phyloP scores from a whole-genome alignment of 1,140 invertebrate species.

The Solenopsis fugax region DNA sequence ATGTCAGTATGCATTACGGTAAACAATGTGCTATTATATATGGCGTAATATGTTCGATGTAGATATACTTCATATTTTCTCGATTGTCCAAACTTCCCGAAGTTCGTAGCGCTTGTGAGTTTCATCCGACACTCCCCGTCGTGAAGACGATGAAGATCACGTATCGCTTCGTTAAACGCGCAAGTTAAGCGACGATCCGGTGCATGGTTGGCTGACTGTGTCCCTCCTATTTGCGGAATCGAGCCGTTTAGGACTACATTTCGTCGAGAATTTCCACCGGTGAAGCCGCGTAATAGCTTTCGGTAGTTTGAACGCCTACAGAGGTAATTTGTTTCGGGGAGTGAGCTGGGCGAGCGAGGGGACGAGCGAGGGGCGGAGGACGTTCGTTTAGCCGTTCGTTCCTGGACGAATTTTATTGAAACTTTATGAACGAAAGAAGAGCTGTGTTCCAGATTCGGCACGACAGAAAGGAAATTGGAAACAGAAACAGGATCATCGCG shows the following conservation, averaged over 20 bases:
- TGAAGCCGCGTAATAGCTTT: conserved; percentile 67
- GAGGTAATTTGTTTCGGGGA: conserved; percentile 61
- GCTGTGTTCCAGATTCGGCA: conserved; percentile 38
- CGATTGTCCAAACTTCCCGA: neutral
- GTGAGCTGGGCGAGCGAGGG: conserved; percentile 1
- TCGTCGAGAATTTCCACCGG: conserved; percentile 59
- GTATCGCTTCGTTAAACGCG: conserved; percentile 27
- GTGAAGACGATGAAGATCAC: conserved; percentile 3
- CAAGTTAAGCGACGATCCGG: conserved; percentile 35
- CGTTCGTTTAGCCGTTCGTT: conserved; percentile 44
- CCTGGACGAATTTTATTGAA: conserved; percentile 59
- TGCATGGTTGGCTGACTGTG: conserved; percentile 13
- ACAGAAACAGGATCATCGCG: conserved; percentile 49
- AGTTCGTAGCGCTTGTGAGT: neutral
- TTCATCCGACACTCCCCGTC: neutral
- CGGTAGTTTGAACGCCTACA: conserved; percentile 64
- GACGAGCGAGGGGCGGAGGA: neutral
- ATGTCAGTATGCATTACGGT: neutral
- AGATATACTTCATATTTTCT: neutral
- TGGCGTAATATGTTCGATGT: neutral
- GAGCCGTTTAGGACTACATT: conserved; percentile 59
- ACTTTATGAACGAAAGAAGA: conserved; percentile 61
- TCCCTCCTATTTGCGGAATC: conserved; percentile 55
- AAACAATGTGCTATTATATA: neutral
- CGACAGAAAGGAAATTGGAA: conserved; percentile 54